Evolutionary conservation across 2,113 vertebrate species (phyloP), one percentile per base, ranked within the genome.

Genomic region (Indicator indicator): DNA sequence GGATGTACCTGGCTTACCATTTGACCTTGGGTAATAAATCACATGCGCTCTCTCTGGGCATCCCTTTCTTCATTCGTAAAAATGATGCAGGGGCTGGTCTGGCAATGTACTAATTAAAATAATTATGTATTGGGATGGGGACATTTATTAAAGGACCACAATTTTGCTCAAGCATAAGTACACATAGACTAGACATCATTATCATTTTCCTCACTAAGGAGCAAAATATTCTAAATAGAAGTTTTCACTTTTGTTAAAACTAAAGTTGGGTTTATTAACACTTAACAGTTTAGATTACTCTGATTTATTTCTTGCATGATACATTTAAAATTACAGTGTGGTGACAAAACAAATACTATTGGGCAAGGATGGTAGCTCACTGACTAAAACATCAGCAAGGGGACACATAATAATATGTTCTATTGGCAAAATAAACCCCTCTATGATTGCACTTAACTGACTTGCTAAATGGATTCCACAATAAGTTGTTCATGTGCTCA

Each of bases 11-110:
- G 89, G 77, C 79, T 93, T 90, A 86, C 69, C 4, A 8, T 88
- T 83, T 94, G 94, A 96, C 95, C 94, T 97, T 95, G 94, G 54
- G 65, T 78, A 94, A 93, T 42, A 95, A 90, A 90, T 28, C 70
- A 86, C 75, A 62, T 30, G 65, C 68, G 54, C 42, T 83, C 72
- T 83, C 70, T 62, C 72, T 75, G 83, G 93, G 87, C 82, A 94
- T 65, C 75, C 84, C 79, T 86, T 76, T 56, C 60, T 59, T 74
- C 59, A 73, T 68, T 71, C 80, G 75, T 65, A 64, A 86, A 91
- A 88, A 48, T 36, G 52, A 76, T 74, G 69, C 58, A 93, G 26
- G 27, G 46, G 26, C 65, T n/a, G n/a, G 27, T 60, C 58, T 71
- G n/a, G n/a, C n/a, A 68, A 64, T 48, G 24, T 62, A 64, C 48